Evolutionary conservation across 2,797 vertebrate species (phyloP).

Genomic region (Acipenser transmontanus): DNA sequence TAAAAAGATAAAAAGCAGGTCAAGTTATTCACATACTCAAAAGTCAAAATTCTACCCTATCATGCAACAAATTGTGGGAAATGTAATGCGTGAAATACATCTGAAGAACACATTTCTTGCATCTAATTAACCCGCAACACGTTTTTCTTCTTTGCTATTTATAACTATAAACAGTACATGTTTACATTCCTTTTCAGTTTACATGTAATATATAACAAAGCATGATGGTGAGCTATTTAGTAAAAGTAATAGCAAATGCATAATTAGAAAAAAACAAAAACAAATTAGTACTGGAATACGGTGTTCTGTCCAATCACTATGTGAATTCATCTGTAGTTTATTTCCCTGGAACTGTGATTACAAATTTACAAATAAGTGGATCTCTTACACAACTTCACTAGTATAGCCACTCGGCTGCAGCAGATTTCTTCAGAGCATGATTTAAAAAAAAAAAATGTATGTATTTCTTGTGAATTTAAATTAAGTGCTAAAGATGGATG

Average conservation of each 20-base stretch:
- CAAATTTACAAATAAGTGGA: slow-evolving; percentile 39
- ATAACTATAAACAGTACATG: slow-evolving; percentile 95
- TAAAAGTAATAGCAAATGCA: slow-evolving; percentile 85
- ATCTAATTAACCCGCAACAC: slow-evolving; percentile 52
- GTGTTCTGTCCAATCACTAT: slow-evolving; percentile 56
- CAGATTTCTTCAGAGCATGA: slow-evolving; percentile 1
- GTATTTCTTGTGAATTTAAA: no score
- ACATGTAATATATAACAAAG: slow-evolving; percentile 94
- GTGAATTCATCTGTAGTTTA: slow-evolving; percentile 47
- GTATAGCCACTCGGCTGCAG: slow-evolving; percentile 6
- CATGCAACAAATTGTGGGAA: slow-evolving; percentile 92
- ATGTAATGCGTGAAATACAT: slow-evolving; percentile 81
- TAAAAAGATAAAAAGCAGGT: slow-evolving; percentile 96
- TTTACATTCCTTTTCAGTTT: slow-evolving; percentile 99
- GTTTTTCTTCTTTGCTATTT: slow-evolving; percentile 76
- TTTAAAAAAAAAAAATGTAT: no score
- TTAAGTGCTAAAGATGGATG: no score
- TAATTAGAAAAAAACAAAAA: slow-evolving; percentile 64
- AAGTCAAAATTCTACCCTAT: slow-evolving; percentile 68
- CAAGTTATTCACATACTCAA: slow-evolving; percentile 98
- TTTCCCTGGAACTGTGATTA: slow-evolving; percentile 50
- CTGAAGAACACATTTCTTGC: slow-evolving; percentile 61
- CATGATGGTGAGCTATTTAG: slow-evolving; percentile 77
- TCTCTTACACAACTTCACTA: slow-evolving; percentile 36
- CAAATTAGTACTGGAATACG: slow-evolving; percentile 58